Base-by-base conservation (phyloP, 2,113 vertebrate genomes). In the Enhydra lutris region DNA sequence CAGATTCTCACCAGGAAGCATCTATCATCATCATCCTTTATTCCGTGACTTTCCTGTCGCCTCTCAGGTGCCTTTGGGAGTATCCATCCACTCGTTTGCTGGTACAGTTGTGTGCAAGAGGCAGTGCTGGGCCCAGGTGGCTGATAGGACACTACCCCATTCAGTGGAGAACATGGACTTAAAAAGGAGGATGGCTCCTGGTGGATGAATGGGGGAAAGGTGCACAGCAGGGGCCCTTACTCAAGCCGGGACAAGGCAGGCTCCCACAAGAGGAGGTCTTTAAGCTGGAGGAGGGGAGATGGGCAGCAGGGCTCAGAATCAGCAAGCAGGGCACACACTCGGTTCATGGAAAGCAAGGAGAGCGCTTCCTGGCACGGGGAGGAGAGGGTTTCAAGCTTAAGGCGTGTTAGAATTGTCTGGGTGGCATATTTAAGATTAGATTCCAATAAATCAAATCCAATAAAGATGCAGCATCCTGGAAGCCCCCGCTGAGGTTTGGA, bases 351-450 rank as follows among this genome's bases (percentile, higher is more conserved):
- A 59, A 91, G 82, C 45, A 74, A 69, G 26, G 61, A 59, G 31
- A 15, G 69, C 9, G 4, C 45, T 21, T 34, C 1, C 8, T 1
- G 6, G 12, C 13, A 1, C 31, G 0, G 10, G 47, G 29, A 36
- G 8, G 55, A 92, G 69, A 69, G 3, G 63, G 42, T 86, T 81
- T 47, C 59, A 12, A 52, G 36, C 20, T 17, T 7, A 34, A 79
- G 26, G 36, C 3, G 2, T 26, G 42, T 63, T 42, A 39, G 29
- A 65, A 39, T 34, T 20, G 39, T 57, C 45, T 42, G 47, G 42
- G 71, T 15, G 52, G 50, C 61, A 4, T 24, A 79, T 50, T 26
- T 34, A 71, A 82, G 24, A 78, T 57, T 47, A 57, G 42, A 18
- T 31, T 50, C 17, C 67, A 69, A 69, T 36, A 36, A 69, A 36